Evolutionary conservation across 37 sponge, comb jelly and placozoan species (phyloP).

Genomic region (Beroe forskalii): DNA sequence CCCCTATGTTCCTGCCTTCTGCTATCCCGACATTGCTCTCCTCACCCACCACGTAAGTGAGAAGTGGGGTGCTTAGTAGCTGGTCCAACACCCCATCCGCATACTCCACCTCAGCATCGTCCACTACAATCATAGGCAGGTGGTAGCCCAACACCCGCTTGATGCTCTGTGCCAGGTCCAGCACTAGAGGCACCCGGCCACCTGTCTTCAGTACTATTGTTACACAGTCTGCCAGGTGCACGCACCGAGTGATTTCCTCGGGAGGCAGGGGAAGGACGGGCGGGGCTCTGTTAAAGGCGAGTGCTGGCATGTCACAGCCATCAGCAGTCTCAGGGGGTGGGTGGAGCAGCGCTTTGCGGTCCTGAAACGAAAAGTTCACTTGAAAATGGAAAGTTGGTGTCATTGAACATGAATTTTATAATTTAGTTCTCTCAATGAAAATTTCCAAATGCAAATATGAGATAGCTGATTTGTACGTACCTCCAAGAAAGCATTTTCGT

Average conservation of each 20-base stretch:
- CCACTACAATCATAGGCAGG: conserved; percentile 16
- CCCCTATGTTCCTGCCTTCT: background rate
- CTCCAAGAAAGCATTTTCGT: too few species aligned
- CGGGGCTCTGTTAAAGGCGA: background rate
- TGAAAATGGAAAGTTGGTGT: too few species aligned
- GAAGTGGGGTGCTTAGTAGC: background rate
- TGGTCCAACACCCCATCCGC: background rate
- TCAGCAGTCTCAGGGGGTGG: background rate
- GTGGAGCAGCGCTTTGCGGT: background rate
- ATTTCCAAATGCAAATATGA: too few species aligned
- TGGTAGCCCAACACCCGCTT: background rate
- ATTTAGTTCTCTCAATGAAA: too few species aligned
- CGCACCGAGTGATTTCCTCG: background rate
- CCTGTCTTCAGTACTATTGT: background rate
- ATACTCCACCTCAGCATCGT: background rate
- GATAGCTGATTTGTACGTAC: too few species aligned
- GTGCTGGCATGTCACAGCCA: background rate
- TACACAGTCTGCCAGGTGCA: background rate
- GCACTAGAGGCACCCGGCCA: background rate
- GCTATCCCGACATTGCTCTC: background rate
- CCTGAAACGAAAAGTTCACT: too few species aligned
- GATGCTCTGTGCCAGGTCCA: background rate
- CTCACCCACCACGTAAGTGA: background rate
- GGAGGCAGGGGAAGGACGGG: background rate
- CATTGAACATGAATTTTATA: too few species aligned